phyloP scores from a whole-genome alignment of 1,140 invertebrate species.

The Eriocheir sinensis region DNA sequence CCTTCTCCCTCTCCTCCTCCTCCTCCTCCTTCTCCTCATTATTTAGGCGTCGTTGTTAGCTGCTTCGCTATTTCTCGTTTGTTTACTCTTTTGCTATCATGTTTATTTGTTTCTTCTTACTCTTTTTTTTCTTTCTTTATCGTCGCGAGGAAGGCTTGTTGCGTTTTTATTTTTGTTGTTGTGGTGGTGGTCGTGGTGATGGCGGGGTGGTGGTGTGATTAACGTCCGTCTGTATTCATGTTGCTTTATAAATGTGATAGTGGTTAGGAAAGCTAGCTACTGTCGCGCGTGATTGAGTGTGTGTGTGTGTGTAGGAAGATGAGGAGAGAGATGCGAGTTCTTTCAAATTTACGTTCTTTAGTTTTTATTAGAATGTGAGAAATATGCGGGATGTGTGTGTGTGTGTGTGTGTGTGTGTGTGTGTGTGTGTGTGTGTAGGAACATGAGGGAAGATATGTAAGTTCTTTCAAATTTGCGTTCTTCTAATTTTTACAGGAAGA shows the following conservation, averaged over 20 bases:
- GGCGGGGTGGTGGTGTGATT: neutral
- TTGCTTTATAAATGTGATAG: too few species aligned
- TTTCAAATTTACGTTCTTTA: too few species aligned
- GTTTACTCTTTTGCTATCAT: constrained; percentile 6
- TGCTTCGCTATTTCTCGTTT: too few species aligned
- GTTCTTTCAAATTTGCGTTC: neutral
- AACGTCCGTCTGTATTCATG: too few species aligned
- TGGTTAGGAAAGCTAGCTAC: too few species aligned
- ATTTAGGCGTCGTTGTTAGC: too few species aligned
- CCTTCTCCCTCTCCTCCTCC: neutral
- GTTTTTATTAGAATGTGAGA: too few species aligned
- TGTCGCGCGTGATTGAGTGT: too few species aligned
- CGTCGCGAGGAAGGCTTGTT: neutral
- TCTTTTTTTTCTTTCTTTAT: neutral
- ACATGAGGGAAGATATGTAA: neutral
- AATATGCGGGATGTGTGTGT: neutral
- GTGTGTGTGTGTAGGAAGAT: too few species aligned
- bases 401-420: neutral
- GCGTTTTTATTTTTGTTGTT: neutral
- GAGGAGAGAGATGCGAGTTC: too few species aligned
- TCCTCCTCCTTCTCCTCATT: too few species aligned
- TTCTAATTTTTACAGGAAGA: too few species aligned
- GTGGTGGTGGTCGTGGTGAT: neutral
- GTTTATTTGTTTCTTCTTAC: neutral
- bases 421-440: neutral